Percentiles rank a stretch among this genome's conserved stretches.
Evolutionary conservation across 2,113 vertebrate species (phyloP).

Genomic region (Glareola pratincola): DNA sequence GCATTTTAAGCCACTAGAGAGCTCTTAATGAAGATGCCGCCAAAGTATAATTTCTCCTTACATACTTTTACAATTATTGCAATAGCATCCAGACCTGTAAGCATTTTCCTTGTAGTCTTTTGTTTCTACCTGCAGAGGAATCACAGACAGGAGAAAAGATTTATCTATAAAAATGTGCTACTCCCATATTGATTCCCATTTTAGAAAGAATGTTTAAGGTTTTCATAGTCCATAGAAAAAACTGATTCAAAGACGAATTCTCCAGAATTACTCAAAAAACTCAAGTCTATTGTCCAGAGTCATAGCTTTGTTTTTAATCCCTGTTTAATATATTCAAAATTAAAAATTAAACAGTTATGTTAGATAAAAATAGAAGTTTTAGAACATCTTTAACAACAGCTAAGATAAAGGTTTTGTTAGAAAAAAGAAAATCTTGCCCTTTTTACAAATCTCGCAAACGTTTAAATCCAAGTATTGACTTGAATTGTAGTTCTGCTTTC

Average conservation of each 20-base stretch:
- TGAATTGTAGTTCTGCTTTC: constrained; percentile 62
- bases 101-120: background rate
- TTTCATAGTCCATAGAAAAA: background rate
- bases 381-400: constrained; percentile 49
- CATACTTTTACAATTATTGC: constrained; percentile 43
- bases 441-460: constrained; percentile 55
- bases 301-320: constrained; percentile 38
- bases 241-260: constrained; percentile 8
- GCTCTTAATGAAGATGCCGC: constrained; percentile 46
- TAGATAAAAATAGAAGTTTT: constrained; percentile 59
- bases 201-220: constrained; percentile 16
- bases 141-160: constrained; percentile 24
- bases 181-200: constrained; percentile 35
- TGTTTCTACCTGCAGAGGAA: constrained; percentile 1
- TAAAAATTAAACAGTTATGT: constrained; percentile 50
- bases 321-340: constrained; percentile 66
- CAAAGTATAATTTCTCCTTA: constrained; percentile 14
- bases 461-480: constrained; percentile 57
- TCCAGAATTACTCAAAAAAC: constrained; percentile 37
- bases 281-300: constrained; percentile 29
- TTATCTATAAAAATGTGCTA: constrained; percentile 26
- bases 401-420: constrained; percentile 63
- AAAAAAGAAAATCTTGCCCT: constrained; percentile 33
- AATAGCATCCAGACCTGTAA: constrained; percentile 34
- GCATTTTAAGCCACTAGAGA: constrained; percentile 58